A percentile compares a stretch with the other conserved stretches of the same genome.
Evolutionary conservation across 1,140 invertebrate species (phyloP).

Genomic region (Musca vetustissima): DNA sequence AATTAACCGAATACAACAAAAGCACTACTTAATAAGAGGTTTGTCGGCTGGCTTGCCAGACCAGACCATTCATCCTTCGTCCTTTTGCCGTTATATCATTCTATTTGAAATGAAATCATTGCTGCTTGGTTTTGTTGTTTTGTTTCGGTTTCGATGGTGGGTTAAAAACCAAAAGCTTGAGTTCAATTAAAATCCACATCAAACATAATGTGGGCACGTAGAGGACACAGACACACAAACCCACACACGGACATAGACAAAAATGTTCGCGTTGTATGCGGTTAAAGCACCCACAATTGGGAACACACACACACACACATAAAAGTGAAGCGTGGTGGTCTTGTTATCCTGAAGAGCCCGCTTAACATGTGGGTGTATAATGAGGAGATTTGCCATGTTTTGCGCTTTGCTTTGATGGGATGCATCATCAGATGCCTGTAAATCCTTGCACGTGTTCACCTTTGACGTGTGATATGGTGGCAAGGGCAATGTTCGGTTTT

Average conservation of each 20-base stretch:
- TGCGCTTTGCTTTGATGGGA: not conserved
- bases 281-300: conserved; percentile 1
- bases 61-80: not conserved
- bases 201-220: conserved; percentile 55
- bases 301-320: too few relatives aligned
- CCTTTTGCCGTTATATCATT: too few relatives aligned
- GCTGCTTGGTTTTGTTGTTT: not conserved
- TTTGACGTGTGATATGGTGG: too few relatives aligned
- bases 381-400: conserved; percentile 7
- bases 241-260: not conserved
- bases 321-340: too few relatives aligned
- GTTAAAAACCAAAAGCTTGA: conserved; percentile 43
- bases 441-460: conserved; percentile 18
- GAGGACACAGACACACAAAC: not conserved
- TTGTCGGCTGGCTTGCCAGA: not conserved
- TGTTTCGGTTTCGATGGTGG: conserved; percentile 26
- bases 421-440: not conserved
- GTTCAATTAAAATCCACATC: conserved; percentile 57
- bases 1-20: conserved; percentile 17
- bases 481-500: not conserved
- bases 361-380: conserved; percentile 22
- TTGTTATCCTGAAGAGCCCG: too few relatives aligned
- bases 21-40: conserved; percentile 5
- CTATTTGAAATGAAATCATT: not conserved
- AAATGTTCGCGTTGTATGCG: conserved; percentile 14